These are phyloP conservation scores for Galerucella nymphaeae DNA, from an alignment of 2,888 invertebrate genomes.

Conservation along the genomic window DNA sequence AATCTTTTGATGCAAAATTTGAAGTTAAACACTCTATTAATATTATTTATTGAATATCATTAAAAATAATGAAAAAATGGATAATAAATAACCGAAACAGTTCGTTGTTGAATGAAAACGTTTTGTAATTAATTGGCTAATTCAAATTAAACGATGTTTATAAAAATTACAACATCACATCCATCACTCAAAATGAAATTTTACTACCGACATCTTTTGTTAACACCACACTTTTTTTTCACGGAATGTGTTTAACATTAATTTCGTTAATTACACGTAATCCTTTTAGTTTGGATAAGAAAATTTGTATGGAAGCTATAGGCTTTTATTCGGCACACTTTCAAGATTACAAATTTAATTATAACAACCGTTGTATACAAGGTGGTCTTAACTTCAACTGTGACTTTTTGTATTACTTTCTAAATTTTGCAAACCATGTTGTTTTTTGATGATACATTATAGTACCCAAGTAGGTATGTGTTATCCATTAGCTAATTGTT, in stretches of 20 bases:
- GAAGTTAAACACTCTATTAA: no score
- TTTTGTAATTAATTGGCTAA: background rate
- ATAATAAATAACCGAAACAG: background rate
- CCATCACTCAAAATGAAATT: background rate
- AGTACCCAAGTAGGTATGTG: no score
- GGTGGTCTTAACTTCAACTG: background rate
- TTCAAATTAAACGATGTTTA: background rate
- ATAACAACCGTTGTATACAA: constrained; percentile 9
- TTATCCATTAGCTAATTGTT: no score
- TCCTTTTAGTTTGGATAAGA: background rate
- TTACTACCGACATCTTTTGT: background rate
- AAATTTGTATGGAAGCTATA: no score
- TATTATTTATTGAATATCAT: no score
- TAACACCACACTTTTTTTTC: background rate
- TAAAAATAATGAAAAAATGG: background rate
- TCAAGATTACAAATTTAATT: background rate
- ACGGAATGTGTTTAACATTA: background rate
- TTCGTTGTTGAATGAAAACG: background rate
- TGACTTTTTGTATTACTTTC: no score
- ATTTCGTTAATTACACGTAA: background rate
- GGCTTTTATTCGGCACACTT: background rate
- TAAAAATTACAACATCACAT: background rate
- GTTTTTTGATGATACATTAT: no score
- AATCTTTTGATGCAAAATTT: no score
- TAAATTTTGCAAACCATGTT: no score